A percentile compares a stretch with the other conserved stretches of the same genome.
Evolutionary conservation across 1,140 invertebrate species (phyloP).

Genomic region (Caenorhabditis brenneri): DNA sequence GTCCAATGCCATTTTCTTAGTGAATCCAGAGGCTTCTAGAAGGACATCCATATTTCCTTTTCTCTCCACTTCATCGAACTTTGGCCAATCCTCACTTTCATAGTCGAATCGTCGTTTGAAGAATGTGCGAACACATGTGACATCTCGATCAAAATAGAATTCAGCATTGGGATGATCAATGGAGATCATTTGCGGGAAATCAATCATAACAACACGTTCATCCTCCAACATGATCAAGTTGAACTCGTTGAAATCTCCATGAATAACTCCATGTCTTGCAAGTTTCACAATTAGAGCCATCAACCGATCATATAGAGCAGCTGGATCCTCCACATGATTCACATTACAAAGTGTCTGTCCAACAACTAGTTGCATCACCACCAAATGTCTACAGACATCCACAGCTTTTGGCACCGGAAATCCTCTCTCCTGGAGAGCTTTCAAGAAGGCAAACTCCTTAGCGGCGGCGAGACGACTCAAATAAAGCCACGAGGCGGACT

Average conservation of each 20-base stretch:
- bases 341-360: slow-evolving; percentile 80
- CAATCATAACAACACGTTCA: slow-evolving; percentile 86
- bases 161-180: slow-evolving; percentile 89
- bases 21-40: slow-evolving; percentile 87
- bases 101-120: slow-evolving; percentile 86
- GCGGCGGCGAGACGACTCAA: slow-evolving; percentile 93
- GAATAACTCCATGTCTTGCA: slow-evolving; percentile 89
- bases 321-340: slow-evolving; percentile 80
- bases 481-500: slow-evolving; percentile 88
- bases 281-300: slow-evolving; percentile 92
- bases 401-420: slow-evolving; percentile 95
- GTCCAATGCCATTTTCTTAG: slow-evolving; percentile 83
- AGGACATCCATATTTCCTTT: slow-evolving; percentile 85
- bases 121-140: slow-evolving; percentile 87
- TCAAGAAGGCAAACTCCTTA: slow-evolving; percentile 98
- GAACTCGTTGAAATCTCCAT: slow-evolving; percentile 99
- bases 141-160: slow-evolving; percentile 93
- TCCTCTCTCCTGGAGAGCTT: slow-evolving; percentile 82
- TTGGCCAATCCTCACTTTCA: slow-evolving; percentile 86
- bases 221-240: slow-evolving; percentile 83
- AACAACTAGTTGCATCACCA: slow-evolving; percentile 89
- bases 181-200: slow-evolving; percentile 99
- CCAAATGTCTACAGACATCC: slow-evolving; percentile 92
- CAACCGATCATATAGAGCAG: slow-evolving; percentile 86
- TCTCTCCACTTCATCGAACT: slow-evolving; percentile 81